Evolutionary conservation across 1,140 invertebrate species (phyloP).

Genomic region (Zaprionus davidi): DNA sequence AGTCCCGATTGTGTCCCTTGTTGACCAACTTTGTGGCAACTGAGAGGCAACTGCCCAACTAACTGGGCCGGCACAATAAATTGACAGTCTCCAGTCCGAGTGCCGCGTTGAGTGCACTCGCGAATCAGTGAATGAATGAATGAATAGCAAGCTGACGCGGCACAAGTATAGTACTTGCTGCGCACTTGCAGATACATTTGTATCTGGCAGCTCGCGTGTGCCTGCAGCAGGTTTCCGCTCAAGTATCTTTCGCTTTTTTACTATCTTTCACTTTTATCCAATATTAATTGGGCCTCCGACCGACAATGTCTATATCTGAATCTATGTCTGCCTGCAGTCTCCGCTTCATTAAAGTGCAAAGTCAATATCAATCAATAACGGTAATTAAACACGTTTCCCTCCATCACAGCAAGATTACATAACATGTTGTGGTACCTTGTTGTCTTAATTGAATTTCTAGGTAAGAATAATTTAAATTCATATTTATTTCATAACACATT

Average conservation of each 20-base stretch:
- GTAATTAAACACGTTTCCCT: slow-evolving; percentile 5
- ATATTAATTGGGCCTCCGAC: slow-evolving; percentile 21
- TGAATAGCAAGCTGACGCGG: slow-evolving; percentile 8
- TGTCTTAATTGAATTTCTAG: too few relatives aligned
- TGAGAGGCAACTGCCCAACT: slow-evolving; percentile 21
- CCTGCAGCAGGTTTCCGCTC: slow-evolving; percentile 14
- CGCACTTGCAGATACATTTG: slow-evolving; percentile 31
- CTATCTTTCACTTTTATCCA: slow-evolving; percentile 14
- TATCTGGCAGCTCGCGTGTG: slow-evolving; percentile 16
- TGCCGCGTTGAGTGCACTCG: slow-evolving; percentile 5
- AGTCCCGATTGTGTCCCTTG: slow-evolving; percentile 36
- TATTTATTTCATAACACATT: too few relatives aligned
- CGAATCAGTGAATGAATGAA: slow-evolving; percentile 36
- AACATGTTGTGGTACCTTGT: too few relatives aligned
- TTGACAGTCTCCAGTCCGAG: slow-evolving; percentile 31
- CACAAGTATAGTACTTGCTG: slow-evolving; percentile 1
- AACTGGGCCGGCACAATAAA: slow-evolving; percentile 39
- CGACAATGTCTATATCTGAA: neutral
- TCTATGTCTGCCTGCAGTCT: neutral
- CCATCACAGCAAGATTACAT: too few relatives aligned
- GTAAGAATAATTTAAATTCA: too few relatives aligned
- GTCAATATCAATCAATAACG: neutral
- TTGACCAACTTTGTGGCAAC: slow-evolving; percentile 46
- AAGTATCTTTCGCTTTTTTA: slow-evolving; percentile 3
- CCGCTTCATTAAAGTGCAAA: neutral